A percentile compares a stretch with the other conserved stretches of the same genome.
Conservation (phyloP, 2,797 vertebrate species). For the Helicolenus hilgendorfi region DNA sequence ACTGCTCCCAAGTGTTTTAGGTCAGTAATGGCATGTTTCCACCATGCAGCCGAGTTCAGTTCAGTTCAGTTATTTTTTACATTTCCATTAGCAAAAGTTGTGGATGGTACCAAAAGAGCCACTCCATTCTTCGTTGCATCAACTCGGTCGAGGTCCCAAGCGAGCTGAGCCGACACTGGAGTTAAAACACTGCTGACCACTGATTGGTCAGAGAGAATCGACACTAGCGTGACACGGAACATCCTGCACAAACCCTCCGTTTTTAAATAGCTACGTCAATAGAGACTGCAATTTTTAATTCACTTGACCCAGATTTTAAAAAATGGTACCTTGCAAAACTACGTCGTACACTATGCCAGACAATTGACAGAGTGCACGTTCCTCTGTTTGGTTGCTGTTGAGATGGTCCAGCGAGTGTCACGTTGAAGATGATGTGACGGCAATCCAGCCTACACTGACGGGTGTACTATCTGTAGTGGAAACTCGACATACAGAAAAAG, state of each 20-base stretch:
- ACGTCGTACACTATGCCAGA: no score
- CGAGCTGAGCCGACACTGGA: no score
- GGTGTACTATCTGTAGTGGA: neutral
- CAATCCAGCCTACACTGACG: no score
- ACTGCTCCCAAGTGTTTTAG: neutral
- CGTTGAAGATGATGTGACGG: no score
- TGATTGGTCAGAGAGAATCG: neutral
- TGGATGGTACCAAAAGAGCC: neutral
- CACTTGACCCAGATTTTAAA: no score
- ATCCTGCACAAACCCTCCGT: neutral
- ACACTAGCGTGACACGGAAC: neutral
- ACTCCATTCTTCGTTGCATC: neutral
- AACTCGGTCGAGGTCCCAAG: neutral
- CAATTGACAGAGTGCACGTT: no score
- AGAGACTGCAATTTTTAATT: no score
- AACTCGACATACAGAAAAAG: neutral
- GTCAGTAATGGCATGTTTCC: neutral
- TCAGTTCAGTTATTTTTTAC: neutral
- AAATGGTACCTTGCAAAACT: no score
- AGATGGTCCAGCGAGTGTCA: no score
- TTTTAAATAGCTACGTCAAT: no score
- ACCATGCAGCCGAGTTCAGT: rapidly evolving
- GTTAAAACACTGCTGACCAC: neutral
- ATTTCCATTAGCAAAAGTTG: neutral
- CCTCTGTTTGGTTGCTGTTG: no score